A percentile compares a stretch with the other conserved stretches of the same genome.
phyloP scores from a whole-genome alignment of 2,113 vertebrate species.

The Phalacrocorax aristotelis region DNA sequence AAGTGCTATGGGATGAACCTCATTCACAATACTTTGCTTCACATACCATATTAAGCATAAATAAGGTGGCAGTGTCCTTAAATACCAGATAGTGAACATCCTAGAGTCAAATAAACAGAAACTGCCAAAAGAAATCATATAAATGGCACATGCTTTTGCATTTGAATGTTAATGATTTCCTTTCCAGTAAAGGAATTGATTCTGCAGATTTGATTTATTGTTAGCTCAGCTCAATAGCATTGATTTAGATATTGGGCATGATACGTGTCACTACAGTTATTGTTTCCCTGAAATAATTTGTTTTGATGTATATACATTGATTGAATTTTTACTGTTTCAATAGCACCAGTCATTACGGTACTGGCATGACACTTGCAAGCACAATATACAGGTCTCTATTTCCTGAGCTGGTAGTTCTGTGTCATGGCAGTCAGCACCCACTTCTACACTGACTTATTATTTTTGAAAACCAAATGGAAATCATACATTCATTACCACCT shows the following conservation, averaged over 20 bases:
- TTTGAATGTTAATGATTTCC: constrained; percentile 17
- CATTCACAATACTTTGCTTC: not conserved
- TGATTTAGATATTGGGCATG: constrained; percentile 24
- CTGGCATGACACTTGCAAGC: not conserved
- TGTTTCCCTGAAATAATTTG: constrained; percentile 31
- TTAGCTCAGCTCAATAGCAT: not conserved
- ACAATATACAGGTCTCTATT: not conserved
- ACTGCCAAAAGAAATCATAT: not conserved
- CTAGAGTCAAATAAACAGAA: not conserved
- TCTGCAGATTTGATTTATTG: not conserved
- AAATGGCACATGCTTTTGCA: not conserved
- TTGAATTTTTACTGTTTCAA: constrained; percentile 29
- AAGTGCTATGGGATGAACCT: not conserved
- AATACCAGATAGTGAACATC: not conserved
- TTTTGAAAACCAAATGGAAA: not conserved
- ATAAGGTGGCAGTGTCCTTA: not conserved
- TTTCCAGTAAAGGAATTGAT: constrained; percentile 18
- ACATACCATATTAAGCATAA: not conserved
- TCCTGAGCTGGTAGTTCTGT: not conserved
- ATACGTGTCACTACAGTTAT: not conserved
- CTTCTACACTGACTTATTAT: not conserved
- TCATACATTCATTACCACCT: not conserved
- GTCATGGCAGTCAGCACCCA: not conserved
- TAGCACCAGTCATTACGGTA: not conserved
- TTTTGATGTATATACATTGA: constrained; percentile 29